These are phyloP conservation scores for Allygus modestus DNA, from an alignment of 2,888 invertebrate genomes.

Conservation along the genomic window DNA sequence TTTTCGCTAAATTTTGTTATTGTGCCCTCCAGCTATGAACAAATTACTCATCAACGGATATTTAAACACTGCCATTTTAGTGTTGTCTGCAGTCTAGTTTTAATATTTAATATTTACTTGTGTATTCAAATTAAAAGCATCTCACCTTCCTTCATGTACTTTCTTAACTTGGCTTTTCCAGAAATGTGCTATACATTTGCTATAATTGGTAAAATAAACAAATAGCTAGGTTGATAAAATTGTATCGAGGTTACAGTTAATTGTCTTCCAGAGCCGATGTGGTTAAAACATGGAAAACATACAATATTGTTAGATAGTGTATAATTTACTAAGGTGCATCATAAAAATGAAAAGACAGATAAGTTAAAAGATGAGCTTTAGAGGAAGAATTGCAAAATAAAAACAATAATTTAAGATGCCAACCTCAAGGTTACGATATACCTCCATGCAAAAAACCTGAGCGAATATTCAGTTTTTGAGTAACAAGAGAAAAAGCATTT, in stretches of 20 bases:
- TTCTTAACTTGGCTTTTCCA: neutral
- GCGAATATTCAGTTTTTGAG: no score
- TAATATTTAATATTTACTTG: neutral
- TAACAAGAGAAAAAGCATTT: no score
- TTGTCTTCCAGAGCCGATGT: neutral
- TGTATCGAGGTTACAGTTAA: neutral
- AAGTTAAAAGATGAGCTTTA: no score
- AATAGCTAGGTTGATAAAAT: no score
- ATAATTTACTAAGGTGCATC: neutral
- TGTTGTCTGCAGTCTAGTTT: slow-evolving; percentile 11
- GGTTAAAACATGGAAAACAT: neutral
- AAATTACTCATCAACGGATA: neutral
- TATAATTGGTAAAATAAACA: neutral
- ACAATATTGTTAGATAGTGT: neutral
- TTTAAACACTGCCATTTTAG: slow-evolving; percentile 16
- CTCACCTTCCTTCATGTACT: slow-evolving; percentile 12
- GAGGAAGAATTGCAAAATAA: no score
- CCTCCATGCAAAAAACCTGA: no score
- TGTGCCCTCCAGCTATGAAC: neutral
- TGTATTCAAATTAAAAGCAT: neutral
- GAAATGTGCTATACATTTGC: no score
- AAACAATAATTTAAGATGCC: no score
- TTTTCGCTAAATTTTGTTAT: neutral
- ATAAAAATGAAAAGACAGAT: no score
- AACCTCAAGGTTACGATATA: no score